These are phyloP conservation scores for Crocallis elinguaria DNA, from an alignment of 2,888 invertebrate species.

Conservation along the genomic window DNA sequence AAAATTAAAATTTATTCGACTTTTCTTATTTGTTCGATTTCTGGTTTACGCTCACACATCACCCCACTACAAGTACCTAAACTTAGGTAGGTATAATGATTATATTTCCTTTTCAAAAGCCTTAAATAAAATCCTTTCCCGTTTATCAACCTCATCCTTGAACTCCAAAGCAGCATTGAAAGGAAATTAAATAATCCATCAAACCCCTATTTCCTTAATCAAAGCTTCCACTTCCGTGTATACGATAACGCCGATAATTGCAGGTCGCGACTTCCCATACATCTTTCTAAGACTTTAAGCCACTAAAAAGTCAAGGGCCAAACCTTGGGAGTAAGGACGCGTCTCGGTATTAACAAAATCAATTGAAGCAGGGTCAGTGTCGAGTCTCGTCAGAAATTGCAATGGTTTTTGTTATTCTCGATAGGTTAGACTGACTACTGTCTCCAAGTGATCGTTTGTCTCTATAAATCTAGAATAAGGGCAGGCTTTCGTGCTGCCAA, in stretches of 20 bases:
- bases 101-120: background rate
- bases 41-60: too few relatives aligned
- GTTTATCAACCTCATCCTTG: slow-evolving; percentile 13
- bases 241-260: slow-evolving; percentile 22
- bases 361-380: slow-evolving; percentile 28
- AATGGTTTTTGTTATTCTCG: too few relatives aligned
- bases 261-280: slow-evolving; percentile 29
- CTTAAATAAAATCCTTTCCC: background rate
- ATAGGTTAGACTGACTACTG: too few relatives aligned
- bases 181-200: slow-evolving; percentile 13
- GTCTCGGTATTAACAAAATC: slow-evolving; percentile 21
- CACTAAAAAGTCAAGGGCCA: slow-evolving; percentile 43
- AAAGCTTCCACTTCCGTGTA: slow-evolving; percentile 15
- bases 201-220: slow-evolving; percentile 21
- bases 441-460: too few relatives aligned
- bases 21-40: too few relatives aligned
- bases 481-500: too few relatives aligned
- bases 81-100: too few relatives aligned
- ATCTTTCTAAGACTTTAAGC: slow-evolving; percentile 37
- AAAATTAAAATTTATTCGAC: too few relatives aligned
- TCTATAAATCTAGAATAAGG: too few relatives aligned
- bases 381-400: slow-evolving; percentile 6
- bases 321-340: slow-evolving; percentile 37
- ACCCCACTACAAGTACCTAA: too few relatives aligned
- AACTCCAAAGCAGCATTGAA: slow-evolving; percentile 3